Base-by-base conservation (phyloP, 2,888 invertebrate genomes). In the Brassicogethes aeneus region DNA sequence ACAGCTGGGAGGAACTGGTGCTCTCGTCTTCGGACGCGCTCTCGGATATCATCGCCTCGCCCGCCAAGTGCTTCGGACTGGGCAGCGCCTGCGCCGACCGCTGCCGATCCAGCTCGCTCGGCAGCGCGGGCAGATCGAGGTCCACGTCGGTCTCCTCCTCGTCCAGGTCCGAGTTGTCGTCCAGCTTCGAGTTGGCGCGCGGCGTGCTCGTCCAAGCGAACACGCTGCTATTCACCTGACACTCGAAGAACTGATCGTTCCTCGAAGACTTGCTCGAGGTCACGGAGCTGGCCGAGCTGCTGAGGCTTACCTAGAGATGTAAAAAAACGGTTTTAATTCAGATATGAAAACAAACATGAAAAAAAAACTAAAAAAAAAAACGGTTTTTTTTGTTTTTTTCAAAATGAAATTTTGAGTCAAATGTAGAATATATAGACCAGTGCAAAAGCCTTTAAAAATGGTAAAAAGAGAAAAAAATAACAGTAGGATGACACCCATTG, bases 11-110 rank as follows among this genome's bases (percentile, higher is more conserved):
- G 3, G 71, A 72, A 45, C 65, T 65, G 32, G 72, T 71, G 47
- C 70, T 73, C 53, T 76, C 76, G 49, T 76, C 76, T 53, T 77
- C 76, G 0, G 76, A 76, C 50, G 75, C 74, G 43, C 74, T 73
- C 43, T 75, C 80, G n/a, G 79, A 79, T 17, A 79, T 76, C 75
- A 80, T 79, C 34, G 79, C 79, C 59, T 81, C 80, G 3, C 79
- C 80, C 31, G 81, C 81, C 45, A 81, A 75, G 55, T 80, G 80
- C 60, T 80, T 80, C 12, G 80, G 79, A 35, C 59, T 59, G 2
- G 68, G 67, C 43, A 64, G 43, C 35, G 64, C 54, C 44, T 58
- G 55, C 16, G 53, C 58, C 38, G 57, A 56, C 30, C 50, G 39
- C 40, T 58, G 58, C 23, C 61, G 54, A 34, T 63, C 62, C 40